Base-by-base conservation (phyloP, 2,888 invertebrate genomes). In the Tenodera sinensis region DNA sequence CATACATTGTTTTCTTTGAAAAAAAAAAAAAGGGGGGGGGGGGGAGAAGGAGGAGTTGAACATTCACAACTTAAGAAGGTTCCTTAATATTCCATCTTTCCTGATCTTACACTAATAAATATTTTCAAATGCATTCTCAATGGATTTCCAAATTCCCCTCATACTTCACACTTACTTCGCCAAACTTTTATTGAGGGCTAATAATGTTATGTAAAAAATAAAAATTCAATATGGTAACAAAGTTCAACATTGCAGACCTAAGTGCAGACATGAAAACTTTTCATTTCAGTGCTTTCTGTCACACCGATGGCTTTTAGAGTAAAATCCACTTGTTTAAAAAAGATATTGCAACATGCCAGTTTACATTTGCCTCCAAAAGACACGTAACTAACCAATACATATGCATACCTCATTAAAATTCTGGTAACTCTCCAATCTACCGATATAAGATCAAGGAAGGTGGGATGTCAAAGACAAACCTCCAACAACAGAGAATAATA, bases 401-500 rank as follows among this genome's bases (percentile, higher is more conserved):
- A 20, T 71, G 54, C 54, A 71, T 71, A 25, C 54, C 20, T 71
- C 54, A 71, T 71, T 71, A 71, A 71, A 71, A 71, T 71, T 71
- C 54, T 71, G 54, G 54, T 71, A 71, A 71, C 54, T 71, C 54
- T 71, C 54, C 54, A 71, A 71, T 71, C 54, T 71, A 71, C 54
- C 54, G 25, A 71, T 71, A 71, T 71, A 71, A 84, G 25, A 84
- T 34, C 28, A 84, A 84, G 84, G 42, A 34, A 42, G 12, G 27
- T n/a, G 42, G 28, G 84, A 84, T 34, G 84, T 42, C 42, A 81
- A 42, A 83, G 28, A 83, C 30, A 88, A 82, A 88, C 83, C 83
- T 88, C 83, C 88, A 88, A 28, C 86, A 84, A 84, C 71, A 84
- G 20, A 88, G 83, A 88, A 15, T 84, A 81, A 81, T 81, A 28